Evolutionary conservation across 1,140 invertebrate genomes (phyloP).

Genomic region (Tribolium madens): DNA sequence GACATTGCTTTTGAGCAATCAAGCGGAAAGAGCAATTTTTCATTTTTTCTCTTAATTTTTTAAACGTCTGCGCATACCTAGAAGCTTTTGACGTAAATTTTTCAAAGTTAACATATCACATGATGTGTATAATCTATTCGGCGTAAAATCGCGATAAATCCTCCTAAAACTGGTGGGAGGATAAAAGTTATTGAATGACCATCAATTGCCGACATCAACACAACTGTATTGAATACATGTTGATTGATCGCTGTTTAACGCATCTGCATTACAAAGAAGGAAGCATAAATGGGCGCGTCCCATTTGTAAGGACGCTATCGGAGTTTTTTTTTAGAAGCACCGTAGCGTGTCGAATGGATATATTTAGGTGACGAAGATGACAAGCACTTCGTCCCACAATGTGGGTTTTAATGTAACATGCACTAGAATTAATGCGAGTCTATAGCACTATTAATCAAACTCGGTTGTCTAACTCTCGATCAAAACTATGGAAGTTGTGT

Average conservation of each 20-base stretch:
- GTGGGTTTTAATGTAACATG: conserved; percentile 44
- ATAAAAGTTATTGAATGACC: conserved; percentile 5
- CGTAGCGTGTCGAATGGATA: conserved; percentile 33
- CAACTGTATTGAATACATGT: conserved; percentile 24
- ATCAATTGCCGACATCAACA: conserved; percentile 18
- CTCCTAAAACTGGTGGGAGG: not conserved
- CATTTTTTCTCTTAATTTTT: not conserved
- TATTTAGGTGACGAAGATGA: conserved; percentile 34
- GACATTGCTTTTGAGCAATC: not conserved
- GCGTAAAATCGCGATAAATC: not conserved
- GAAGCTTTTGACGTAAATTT: no score
- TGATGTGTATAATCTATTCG: not conserved
- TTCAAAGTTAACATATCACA: no score
- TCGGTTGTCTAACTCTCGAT: conserved; percentile 41
- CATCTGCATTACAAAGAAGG: conserved; percentile 39
- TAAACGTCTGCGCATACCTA: no score
- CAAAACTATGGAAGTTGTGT: conserved; percentile 38
- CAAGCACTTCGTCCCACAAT: conserved; percentile 27
- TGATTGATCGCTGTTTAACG: conserved; percentile 38
- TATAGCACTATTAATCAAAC: conserved; percentile 42
- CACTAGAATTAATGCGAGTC: conserved; percentile 40
- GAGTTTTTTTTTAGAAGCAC: conserved; percentile 2
- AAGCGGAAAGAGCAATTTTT: not conserved
- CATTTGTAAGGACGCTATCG: conserved; percentile 34
- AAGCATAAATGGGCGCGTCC: conserved; percentile 29